Base-by-base conservation (phyloP, 2,113 vertebrate species). In the Capreolus pygargus region DNA sequence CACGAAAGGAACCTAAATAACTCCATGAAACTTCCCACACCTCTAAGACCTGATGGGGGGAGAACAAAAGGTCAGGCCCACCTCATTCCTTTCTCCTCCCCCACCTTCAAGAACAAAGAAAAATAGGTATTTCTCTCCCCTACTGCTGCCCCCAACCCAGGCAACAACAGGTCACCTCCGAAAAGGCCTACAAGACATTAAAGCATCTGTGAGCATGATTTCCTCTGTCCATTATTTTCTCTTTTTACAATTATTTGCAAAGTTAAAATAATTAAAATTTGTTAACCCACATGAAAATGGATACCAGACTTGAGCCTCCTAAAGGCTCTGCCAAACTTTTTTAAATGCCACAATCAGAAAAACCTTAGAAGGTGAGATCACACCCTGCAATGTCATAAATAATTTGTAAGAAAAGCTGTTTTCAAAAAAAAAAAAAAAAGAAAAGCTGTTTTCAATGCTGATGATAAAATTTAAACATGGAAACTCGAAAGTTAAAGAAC, bases 271-370 rank as follows among this genome's bases (percentile, higher is more conserved):
- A 95, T 91, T 82, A 45, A 47, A 90, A 57, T 87, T 23, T 81
- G 36, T 81, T 89, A 89, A 58, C 11, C 33, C 5, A 91, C 21
- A 76, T 58, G 27, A 93, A 95, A 85, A 94, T 60, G 2, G n/a
- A 1, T 21, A 67, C 87, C 39, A 83, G 27, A 70, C 21, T 78
- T 89, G 50, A 55, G 57, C 23, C 27, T 79, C 27, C 7, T 61
- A 19, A 86, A 70, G 36, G 13, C 54, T 87, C 33, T 95, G 25
- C 13, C 27, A 82, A 78, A 57, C 30, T 36, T 86, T 87, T 88
- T 47, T 19, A 83, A 96, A 86, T 88, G 55, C 14, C 88, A 92
- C 58, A 17, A 81, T 96, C 23, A 96, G 50, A 95, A 97, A 96
- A 33, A 83, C 39, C 19, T 55, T 27, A 83, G 3, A 90, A 8